Conservation (phyloP, 2,797 vertebrate genomes). For the Vipera latastei region DNA sequence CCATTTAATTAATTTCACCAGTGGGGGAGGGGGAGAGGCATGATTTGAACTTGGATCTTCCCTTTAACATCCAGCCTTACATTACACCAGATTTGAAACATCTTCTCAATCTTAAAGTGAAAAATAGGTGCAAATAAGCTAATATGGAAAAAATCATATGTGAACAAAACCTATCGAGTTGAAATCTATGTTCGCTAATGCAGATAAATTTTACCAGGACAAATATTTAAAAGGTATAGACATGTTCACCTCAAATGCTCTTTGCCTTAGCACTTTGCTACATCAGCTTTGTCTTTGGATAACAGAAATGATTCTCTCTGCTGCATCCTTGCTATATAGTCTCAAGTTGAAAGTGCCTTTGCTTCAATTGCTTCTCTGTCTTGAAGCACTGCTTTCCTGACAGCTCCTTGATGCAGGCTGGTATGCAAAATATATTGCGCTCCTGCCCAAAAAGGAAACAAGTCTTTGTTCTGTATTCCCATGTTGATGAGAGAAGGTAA, state of each 20-base stretch:
- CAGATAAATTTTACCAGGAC: neutral
- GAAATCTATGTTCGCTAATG: neutral
- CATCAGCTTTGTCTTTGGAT: neutral
- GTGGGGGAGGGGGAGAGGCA: accelerated
- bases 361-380: neutral
- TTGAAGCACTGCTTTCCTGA: neutral
- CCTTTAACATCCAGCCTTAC: neutral
- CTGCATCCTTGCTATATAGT: neutral
- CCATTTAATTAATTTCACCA: neutral
- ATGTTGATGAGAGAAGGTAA: neutral
- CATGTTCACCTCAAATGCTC: neutral
- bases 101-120: neutral
- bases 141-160: neutral
- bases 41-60: neutral
- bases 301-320: neutral
- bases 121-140: neutral
- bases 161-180: neutral
- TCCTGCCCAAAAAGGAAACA: neutral
- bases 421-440: neutral
- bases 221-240: neutral
- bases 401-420: neutral
- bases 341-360: neutral
- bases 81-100: neutral
- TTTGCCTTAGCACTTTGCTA: neutral
- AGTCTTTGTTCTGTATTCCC: neutral